A percentile compares a stretch with the other conserved stretches of the same genome.
Evolutionary conservation across 2,113 vertebrate genomes (phyloP).

Genomic region (Xenopus laevis): DNA sequence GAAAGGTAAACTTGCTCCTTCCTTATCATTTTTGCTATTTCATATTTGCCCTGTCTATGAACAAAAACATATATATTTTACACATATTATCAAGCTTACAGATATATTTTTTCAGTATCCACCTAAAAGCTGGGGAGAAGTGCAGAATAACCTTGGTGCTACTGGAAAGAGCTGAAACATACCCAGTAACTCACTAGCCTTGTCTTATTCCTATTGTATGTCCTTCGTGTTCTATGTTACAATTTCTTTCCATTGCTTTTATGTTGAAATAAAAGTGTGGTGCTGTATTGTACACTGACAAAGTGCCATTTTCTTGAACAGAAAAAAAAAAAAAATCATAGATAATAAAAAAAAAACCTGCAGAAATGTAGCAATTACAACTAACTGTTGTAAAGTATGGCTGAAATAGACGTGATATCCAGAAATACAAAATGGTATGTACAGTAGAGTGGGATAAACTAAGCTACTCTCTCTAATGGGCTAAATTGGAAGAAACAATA

Average conservation of each 20-base stretch:
- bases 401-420: not conserved
- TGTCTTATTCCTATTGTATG: too few species aligned
- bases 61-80: too few species aligned
- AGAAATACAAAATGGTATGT: not conserved
- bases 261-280: not conserved
- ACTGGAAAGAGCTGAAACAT: too few species aligned
- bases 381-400: not conserved
- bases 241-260: not conserved
- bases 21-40: too few species aligned
- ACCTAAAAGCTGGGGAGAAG: too few species aligned
- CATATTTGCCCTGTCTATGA: too few species aligned
- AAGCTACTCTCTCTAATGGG: not conserved
- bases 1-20: too few species aligned
- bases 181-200: too few species aligned
- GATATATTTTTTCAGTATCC: too few species aligned
- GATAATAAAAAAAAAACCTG: not conserved
- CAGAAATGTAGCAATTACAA: conserved; percentile 17
- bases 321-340: not conserved
- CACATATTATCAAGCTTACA: too few species aligned
- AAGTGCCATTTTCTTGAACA: not conserved
- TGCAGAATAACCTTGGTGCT: too few species aligned
- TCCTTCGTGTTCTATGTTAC: not conserved
- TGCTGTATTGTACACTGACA: not conserved
- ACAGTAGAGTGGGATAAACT: conserved; percentile 11
- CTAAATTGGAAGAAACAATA: conserved; percentile 8